Conservation (phyloP, 2,797 vertebrate genomes). For the Fundulus diaphanus region DNA sequence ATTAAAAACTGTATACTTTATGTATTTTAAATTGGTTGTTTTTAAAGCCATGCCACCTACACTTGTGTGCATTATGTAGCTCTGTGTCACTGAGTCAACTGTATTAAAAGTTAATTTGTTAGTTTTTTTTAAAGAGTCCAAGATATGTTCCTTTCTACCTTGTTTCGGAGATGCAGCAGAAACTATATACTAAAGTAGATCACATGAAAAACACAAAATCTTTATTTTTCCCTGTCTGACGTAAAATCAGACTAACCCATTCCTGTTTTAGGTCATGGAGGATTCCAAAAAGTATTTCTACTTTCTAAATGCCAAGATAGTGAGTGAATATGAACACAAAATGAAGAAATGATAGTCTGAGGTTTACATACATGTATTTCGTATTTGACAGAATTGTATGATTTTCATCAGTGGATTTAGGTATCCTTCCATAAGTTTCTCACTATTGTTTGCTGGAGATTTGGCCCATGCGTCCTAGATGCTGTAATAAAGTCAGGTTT, state of each 20-base stretch:
- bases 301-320: not conserved
- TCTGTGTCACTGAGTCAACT: constrained; percentile 35
- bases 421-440: not conserved
- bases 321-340: no score
- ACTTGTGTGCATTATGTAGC: constrained; percentile 22
- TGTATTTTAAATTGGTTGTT: constrained; percentile 34
- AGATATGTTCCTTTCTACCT: not conserved
- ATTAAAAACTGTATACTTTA: constrained; percentile 20
- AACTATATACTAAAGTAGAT: not conserved
- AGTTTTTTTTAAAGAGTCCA: constrained; percentile 22
- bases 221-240: not conserved
- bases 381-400: not conserved
- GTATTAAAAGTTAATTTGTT: constrained; percentile 62
- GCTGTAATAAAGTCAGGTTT: not conserved
- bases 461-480: not conserved
- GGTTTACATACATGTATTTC: not conserved
- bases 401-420: not conserved
- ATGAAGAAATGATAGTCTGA: not conserved
- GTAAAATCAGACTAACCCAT: not conserved
- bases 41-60: not conserved
- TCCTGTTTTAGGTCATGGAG: not conserved
- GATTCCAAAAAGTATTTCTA: not conserved
- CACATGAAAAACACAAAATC: not conserved
- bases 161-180: not conserved
- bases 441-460: not conserved